Evolutionary conservation across 2,888 invertebrate genomes (phyloP).

Genomic region (Hemaris fuciformis): DNA sequence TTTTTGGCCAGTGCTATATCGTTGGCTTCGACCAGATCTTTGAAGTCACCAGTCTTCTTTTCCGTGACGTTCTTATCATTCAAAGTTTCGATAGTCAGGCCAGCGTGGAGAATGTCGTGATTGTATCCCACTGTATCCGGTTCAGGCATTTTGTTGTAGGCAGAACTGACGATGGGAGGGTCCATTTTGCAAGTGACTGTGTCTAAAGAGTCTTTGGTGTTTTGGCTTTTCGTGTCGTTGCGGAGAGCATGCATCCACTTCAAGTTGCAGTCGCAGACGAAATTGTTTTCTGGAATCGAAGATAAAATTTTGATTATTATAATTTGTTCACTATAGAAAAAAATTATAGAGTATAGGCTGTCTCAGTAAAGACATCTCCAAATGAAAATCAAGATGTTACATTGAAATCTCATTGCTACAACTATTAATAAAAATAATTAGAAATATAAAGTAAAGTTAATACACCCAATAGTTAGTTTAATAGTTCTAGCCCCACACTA

Average conservation of each 20-base stretch:
- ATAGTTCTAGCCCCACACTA: no score
- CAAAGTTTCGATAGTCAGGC: conserved; percentile 60
- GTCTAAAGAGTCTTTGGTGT: conserved; percentile 85
- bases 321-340: no score
- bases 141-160: conserved; percentile 71
- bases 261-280: conserved; percentile 91
- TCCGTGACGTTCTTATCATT: conserved; percentile 63
- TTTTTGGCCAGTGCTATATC: conserved; percentile 51
- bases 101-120: conserved; percentile 62
- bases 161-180: conserved; percentile 70
- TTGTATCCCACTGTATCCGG: conserved; percentile 59
- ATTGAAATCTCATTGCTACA: no score
- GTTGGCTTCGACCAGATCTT: conserved; percentile 43
- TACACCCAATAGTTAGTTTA: no score
- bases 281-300: conserved; percentile 86
- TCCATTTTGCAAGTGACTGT: conserved; percentile 87
- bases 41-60: conserved; percentile 47
- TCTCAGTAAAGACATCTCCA: no score
- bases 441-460: no score
- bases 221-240: conserved; percentile 87
- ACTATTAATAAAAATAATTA: no score
- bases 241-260: conserved; percentile 89
- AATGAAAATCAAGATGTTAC: no score
- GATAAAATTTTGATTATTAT: neutral
- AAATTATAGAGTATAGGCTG: no score